Base-by-base conservation (phyloP, 1,140 invertebrate species). In the Aleiodes sp. region DNA sequence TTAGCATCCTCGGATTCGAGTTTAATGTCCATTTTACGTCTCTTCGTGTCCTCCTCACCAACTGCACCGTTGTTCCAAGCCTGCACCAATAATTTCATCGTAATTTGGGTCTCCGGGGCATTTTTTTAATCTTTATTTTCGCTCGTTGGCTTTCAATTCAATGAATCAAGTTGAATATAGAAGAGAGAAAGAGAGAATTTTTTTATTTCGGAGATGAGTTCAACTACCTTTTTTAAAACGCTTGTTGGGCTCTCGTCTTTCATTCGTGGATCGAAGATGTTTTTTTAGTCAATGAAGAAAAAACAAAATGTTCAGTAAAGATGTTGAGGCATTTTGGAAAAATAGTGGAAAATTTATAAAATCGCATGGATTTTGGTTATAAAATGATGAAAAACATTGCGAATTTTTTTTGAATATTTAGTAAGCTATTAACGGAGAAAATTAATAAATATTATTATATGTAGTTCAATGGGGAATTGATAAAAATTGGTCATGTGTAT, bases 1-100 rank as follows among this genome's bases (percentile, higher is more conserved):
- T 91, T 92, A 28, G 89, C 89, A 73, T 92, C 89, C 72, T 92
- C 91, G 61, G 90, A 90, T 79, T 92, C 91, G 35, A 91, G 75
- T 79, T 91, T 91, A 43, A 91, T 87, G 71, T 91, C 89, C 77
- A 91, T 86, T 76, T 89, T 89, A 68, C 86, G 87, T 61, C 89
- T 85, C 78, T 92, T 92, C 2, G 87, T 80, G 56, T 87, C 85
- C n/a, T 87, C 83, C 71, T 86, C 80, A 24, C 82, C 76, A 37
- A 52, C 77, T 35, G 73, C 75, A 28, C 60, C 67, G 43, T 63
- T 63, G 77, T 82, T 85, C 81, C 83, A 84, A 63, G 71, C 76
- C 82, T 86, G 70, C 46, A 64, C 61, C 67, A 59, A 67, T 31
- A 70, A 74, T 63, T 72, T n/a, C 12, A 63, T 67, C 33, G 24